Percentiles rank a stretch among this genome's conserved stretches.
Conservation (phyloP, 2,888 invertebrate species). For the Lobophora halterata region DNA sequence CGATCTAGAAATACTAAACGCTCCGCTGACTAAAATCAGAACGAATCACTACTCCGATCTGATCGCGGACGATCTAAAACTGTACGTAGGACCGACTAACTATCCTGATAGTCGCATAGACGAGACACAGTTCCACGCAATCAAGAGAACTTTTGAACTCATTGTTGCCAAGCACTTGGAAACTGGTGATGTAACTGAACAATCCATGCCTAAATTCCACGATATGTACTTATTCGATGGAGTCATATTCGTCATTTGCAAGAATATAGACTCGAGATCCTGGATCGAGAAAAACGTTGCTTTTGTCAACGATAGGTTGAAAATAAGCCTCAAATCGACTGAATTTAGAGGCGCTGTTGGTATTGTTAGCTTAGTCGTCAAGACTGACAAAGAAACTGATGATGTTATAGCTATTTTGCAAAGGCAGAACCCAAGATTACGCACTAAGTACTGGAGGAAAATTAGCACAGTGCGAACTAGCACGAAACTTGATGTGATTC, state of each 20-base stretch:
- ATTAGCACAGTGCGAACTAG: constrained; percentile 55
- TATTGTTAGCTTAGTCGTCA: constrained; percentile 61
- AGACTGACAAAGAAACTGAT: constrained; percentile 50
- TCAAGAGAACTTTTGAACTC: constrained; percentile 55
- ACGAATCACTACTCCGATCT: constrained; percentile 64
- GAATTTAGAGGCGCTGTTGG: constrained; percentile 73
- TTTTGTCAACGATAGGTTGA: constrained; percentile 43
- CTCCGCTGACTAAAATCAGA: constrained; percentile 54
- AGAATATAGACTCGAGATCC: constrained; percentile 45
- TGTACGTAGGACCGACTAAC: constrained; percentile 63
- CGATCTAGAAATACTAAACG: constrained; percentile 50
- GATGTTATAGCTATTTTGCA: constrained; percentile 58
- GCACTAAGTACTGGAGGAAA: constrained; percentile 68
- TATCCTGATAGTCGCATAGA: constrained; percentile 67
- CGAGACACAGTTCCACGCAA: constrained; percentile 51
- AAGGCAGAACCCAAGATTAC: constrained; percentile 57
- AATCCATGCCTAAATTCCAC: constrained; percentile 54
- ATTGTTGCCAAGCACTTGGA: constrained; percentile 46
- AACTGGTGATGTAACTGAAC: constrained; percentile 35
- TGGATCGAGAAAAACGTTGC: constrained; percentile 55
- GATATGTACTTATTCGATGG: constrained; percentile 71
- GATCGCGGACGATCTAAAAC: constrained; percentile 64
- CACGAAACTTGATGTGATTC: constrained; percentile 53
- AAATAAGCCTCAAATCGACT: constrained; percentile 54
- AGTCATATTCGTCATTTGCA: constrained; percentile 67